Percentiles rank a stretch among this genome's conserved stretches.
These are phyloP conservation scores for Leptatherina wallacei DNA, from an alignment of 2,797 vertebrate species.

Conservation along the genomic window DNA sequence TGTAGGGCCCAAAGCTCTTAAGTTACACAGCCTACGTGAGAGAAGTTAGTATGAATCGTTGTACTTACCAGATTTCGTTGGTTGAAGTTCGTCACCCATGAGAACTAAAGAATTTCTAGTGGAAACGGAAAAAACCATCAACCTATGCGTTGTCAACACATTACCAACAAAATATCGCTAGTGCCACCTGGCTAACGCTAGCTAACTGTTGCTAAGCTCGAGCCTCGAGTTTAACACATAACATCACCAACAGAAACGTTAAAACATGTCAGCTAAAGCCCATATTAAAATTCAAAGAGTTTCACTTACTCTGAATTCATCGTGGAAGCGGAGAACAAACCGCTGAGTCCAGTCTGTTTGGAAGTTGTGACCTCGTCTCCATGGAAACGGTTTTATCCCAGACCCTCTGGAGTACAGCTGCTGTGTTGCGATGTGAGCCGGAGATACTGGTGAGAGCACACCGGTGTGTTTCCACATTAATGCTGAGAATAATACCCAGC, in stretches of 20 bases:
- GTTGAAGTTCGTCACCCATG: slow-evolving; percentile 39
- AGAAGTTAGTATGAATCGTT: neutral
- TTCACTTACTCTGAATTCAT: slow-evolving; percentile 64
- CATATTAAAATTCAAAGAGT: fast-evolving
- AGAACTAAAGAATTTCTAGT: slow-evolving; percentile 49
- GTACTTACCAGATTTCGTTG: slow-evolving; percentile 69
- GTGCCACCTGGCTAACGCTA: neutral
- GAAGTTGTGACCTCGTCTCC: slow-evolving; percentile 48
- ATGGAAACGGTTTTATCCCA: slow-evolving; percentile 48
- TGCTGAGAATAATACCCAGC: neutral
- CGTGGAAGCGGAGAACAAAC: slow-evolving; percentile 2
- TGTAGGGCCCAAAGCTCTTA: neutral
- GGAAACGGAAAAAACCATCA: slow-evolving; percentile 51
- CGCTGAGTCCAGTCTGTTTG: slow-evolving; percentile 48
- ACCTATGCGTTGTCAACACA: neutral
- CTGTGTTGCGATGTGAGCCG: neutral
- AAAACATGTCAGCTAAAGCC: neutral
- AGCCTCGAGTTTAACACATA: neutral
- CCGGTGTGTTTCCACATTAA: neutral
- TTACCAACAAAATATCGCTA: neutral
- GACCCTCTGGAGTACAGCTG: slow-evolving; percentile 2
- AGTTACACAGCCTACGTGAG: neutral
- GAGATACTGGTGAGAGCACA: neutral
- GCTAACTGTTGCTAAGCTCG: neutral
- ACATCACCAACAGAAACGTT: neutral